Conservation (phyloP, 2,113 vertebrate genomes). For the Geococcyx californianus region DNA sequence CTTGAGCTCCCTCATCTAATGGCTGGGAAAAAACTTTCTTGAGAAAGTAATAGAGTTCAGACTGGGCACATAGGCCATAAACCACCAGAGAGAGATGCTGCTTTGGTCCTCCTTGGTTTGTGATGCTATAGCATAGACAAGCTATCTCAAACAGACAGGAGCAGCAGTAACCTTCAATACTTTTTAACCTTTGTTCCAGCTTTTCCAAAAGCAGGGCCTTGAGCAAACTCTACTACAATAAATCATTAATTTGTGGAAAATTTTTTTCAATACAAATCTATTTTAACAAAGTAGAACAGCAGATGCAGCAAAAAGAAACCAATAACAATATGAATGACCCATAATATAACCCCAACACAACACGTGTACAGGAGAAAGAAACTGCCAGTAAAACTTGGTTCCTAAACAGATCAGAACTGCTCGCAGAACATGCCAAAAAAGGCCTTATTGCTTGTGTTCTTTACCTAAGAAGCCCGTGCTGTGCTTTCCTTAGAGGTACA, state of each 20-base stretch:
- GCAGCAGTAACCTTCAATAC: neutral
- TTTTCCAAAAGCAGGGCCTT: neutral
- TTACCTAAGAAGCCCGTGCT: neutral
- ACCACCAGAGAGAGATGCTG: neutral
- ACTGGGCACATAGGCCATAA: neutral
- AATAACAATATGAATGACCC: neutral
- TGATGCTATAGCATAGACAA: neutral
- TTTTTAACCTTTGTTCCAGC: neutral
- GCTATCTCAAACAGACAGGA: neutral
- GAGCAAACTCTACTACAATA: neutral
- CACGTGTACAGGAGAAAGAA: fast-evolving
- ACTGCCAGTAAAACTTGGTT: fast-evolving
- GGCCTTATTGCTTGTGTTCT: neutral
- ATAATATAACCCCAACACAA: neutral
- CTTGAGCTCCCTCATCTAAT: neutral
- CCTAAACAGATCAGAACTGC: neutral
- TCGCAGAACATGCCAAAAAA: neutral
- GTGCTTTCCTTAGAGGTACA: neutral
- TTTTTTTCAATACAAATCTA: neutral
- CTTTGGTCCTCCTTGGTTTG: neutral
- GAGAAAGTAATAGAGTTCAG: neutral
- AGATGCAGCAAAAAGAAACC: neutral
- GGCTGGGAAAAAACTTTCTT: neutral
- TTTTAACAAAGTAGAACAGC: neutral
- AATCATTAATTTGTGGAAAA: neutral